Evolutionary conservation across 2,888 invertebrate genomes (phyloP).

Genomic region (Drosophila rellima): DNA sequence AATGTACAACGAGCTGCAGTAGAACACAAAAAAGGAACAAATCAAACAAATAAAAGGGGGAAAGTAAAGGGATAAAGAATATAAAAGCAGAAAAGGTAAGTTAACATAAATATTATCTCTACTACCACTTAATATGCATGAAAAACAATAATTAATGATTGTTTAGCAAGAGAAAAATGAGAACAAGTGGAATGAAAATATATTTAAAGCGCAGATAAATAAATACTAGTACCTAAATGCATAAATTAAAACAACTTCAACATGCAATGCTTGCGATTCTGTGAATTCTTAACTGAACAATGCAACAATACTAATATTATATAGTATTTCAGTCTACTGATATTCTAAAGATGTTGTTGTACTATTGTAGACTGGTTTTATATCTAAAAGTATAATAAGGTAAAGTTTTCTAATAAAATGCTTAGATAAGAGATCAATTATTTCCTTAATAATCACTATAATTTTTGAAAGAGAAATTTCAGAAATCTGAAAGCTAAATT

Average conservation of each 20-base stretch:
- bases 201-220: conserved; percentile 2
- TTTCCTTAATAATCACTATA: not conserved
- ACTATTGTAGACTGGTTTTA: not conserved
- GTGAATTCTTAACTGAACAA: not conserved
- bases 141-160: conserved; percentile 34
- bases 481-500: too few species aligned
- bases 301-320: not conserved
- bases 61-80: conserved; percentile 24
- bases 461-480: too few species aligned
- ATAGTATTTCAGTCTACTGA: not conserved
- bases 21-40: conserved; percentile 16
- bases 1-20: conserved; percentile 63
- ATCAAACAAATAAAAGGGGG: conserved; percentile 5
- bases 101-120: conserved; percentile 59
- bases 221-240: conserved; percentile 2
- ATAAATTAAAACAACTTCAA: conserved; percentile 7
- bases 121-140: conserved; percentile 54
- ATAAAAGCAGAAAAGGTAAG: conserved; percentile 54
- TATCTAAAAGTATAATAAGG: too few species aligned
- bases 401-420: not conserved
- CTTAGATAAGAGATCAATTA: not conserved
- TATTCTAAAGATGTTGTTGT: not conserved
- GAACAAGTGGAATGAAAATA: not conserved
- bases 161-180: conserved; percentile 9
- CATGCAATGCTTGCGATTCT: not conserved